These are phyloP conservation scores for Varecia variegata DNA, from an alignment of 2,797 vertebrate genomes.

Conservation along the genomic window DNA sequence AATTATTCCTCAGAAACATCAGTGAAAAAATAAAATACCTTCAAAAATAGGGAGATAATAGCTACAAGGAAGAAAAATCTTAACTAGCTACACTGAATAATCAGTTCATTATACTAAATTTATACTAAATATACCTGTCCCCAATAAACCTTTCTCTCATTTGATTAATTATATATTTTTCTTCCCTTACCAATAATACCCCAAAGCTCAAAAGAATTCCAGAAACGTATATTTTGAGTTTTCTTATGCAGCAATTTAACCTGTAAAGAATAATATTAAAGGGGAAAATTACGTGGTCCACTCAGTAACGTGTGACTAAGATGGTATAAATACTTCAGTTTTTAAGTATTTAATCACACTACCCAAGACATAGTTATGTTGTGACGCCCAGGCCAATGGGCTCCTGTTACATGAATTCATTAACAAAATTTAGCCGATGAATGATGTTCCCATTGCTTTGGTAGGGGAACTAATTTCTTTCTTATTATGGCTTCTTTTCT, in stretches of 20 bases:
- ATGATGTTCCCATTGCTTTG: not conserved
- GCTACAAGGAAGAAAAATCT: not conserved
- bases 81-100: not conserved
- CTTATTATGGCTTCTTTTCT: not conserved
- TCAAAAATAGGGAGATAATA: not conserved
- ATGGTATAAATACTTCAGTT: not conserved
- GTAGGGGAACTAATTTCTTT: conserved; percentile 16
- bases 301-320: conserved; percentile 31
- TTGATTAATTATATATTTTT: not conserved
- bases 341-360: not conserved
- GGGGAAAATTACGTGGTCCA: not conserved
- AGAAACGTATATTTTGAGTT: not conserved
- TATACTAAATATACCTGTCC: not conserved
- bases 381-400: not conserved
- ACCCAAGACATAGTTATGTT: conserved; percentile 30
- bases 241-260: not conserved
- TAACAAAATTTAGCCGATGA: conserved; percentile 33
- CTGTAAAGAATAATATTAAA: not conserved
- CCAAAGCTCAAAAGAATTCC: not conserved
- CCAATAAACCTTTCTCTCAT: not conserved
- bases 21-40: conserved; percentile 6
- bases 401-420: not conserved
- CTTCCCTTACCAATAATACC: not conserved
- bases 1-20: not conserved
- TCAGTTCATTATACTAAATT: not conserved